Evolutionary conservation across 2,797 vertebrate species (phyloP).

Genomic region (Cirrhinus molitorella): DNA sequence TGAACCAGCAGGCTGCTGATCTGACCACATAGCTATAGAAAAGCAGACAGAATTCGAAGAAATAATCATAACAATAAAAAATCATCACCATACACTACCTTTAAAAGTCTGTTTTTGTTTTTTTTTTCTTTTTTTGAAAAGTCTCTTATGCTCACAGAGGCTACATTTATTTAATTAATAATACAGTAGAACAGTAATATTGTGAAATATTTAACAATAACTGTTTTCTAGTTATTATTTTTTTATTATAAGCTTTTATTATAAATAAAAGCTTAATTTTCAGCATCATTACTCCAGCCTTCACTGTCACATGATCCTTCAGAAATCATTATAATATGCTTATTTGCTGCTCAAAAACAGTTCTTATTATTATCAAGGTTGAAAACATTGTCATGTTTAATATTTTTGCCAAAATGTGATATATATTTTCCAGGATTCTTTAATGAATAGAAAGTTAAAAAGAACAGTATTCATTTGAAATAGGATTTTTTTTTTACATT

Average conservation of each 20-base stretch:
- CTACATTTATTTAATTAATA: background rate
- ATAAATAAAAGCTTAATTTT: too few relatives aligned
- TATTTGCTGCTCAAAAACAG: background rate
- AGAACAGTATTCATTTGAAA: background rate
- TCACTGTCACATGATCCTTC: too few relatives aligned
- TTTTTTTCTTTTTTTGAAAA: background rate
- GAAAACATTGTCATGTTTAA: background rate
- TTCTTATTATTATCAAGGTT: background rate
- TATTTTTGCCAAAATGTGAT: background rate
- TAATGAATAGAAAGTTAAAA: background rate
- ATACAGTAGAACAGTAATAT: background rate
- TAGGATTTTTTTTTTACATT: background rate
- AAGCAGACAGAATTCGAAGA: background rate
- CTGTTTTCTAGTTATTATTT: too few relatives aligned
- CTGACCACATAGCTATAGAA: conserved; percentile 1
- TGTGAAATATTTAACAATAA: background rate
- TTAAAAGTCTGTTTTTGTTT: background rate
- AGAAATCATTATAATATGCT: too few relatives aligned
- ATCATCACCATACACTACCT: too few relatives aligned
- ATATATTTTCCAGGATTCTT: background rate
- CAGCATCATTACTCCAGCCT: too few relatives aligned
- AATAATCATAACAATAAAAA: background rate
- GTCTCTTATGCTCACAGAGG: background rate
- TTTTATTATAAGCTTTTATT: too few relatives aligned
- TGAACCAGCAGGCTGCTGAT: conserved; percentile 14